Percentiles rank a stretch among this genome's conserved stretches.
phyloP scores from a whole-genome alignment of 2,113 vertebrate genomes.

The Megaceryle torquata region DNA sequence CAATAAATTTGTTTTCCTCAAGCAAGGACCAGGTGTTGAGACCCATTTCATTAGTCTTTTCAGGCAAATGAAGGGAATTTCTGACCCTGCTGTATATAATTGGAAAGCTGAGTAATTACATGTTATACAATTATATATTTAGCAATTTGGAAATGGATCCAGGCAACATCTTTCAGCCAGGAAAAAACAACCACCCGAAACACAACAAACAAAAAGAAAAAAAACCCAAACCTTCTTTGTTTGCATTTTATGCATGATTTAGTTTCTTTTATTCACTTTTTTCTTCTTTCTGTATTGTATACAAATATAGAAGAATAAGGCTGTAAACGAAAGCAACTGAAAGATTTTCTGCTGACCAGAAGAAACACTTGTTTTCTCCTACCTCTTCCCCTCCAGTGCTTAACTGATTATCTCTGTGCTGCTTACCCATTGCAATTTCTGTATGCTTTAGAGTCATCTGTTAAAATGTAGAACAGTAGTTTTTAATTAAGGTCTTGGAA shows the following conservation, averaged over 20 bases:
- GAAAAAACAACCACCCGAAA: background rate
- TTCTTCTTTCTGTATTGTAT: background rate
- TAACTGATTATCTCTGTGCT: background rate
- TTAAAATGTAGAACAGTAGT: background rate
- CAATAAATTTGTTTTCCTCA: slow-evolving; percentile 38
- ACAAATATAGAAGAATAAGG: background rate
- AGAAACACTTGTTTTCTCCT: background rate
- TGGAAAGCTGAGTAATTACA: slow-evolving; percentile 53
- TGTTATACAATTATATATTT: slow-evolving; percentile 54
- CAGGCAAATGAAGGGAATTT: slow-evolving; percentile 20
- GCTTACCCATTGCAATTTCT: background rate
- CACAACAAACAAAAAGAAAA: background rate
- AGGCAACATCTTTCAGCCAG: slow-evolving; percentile 2
- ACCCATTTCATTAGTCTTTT: slow-evolving; percentile 57
- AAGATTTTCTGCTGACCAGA: background rate
- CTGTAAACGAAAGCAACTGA: background rate
- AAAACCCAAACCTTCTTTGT: background rate
- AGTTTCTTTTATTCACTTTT: background rate
- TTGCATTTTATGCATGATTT: background rate
- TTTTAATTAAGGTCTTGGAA: background rate
- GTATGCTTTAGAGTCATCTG: background rate
- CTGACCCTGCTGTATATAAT: slow-evolving; percentile 19
- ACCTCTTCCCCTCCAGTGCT: background rate
- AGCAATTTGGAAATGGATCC: slow-evolving; percentile 29
- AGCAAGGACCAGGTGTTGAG: slow-evolving; percentile 10